phyloP scores from a whole-genome alignment of 2,888 invertebrate genomes.

The Ornithoptera priamus region DNA sequence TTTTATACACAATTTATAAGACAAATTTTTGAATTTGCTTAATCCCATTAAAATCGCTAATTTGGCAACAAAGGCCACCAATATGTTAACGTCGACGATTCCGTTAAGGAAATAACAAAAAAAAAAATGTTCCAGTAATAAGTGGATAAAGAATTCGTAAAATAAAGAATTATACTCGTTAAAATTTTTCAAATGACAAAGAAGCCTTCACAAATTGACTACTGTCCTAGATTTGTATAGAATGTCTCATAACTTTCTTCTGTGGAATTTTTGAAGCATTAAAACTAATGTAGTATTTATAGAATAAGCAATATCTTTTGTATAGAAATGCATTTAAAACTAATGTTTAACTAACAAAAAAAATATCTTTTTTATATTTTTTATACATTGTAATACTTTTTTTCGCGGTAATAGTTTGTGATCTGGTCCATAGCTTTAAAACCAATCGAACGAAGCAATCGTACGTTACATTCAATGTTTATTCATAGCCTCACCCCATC shows the following conservation, averaged over 20 bases:
- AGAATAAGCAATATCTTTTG: background rate
- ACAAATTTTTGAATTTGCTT: slow-evolving; percentile 4
- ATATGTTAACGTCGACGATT: slow-evolving; percentile 15
- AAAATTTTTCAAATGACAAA: slow-evolving; percentile 3
- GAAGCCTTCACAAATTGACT: background rate
- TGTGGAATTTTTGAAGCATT: background rate
- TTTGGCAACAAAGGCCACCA: slow-evolving; percentile 17
- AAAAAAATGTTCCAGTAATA: background rate
- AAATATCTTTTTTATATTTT: no score
- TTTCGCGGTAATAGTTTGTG: no score
- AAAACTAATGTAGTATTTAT: background rate
- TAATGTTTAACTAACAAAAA: no score
- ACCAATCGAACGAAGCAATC: no score
- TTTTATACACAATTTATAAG: slow-evolving; percentile 15
- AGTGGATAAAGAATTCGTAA: background rate
- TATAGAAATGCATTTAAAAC: no score
- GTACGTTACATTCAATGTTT: no score
- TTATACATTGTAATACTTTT: no score
- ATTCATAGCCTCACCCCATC: no score
- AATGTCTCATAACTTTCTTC: background rate
- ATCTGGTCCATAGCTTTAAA: no score
- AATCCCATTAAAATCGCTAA: slow-evolving; percentile 11
- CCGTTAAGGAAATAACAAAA: background rate
- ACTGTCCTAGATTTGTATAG: background rate
- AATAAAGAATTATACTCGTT: background rate